phyloP scores from a whole-genome alignment of 2,797 vertebrate species.

The Ispidina picta region DNA sequence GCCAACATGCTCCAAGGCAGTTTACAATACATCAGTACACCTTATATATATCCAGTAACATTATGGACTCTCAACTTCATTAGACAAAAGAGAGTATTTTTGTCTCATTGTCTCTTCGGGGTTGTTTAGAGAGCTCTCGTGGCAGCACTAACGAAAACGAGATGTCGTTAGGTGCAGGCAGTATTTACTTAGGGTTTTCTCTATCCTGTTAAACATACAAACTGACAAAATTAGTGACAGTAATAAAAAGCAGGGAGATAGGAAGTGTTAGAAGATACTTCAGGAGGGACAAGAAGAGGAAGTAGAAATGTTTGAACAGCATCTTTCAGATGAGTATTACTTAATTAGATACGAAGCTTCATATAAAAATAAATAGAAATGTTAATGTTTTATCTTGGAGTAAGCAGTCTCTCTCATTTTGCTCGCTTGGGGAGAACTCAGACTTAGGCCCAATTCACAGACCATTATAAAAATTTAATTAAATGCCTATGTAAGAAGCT shows the following conservation, averaged over 20 bases:
- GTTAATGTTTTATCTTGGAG: background rate
- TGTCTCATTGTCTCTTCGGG: background rate
- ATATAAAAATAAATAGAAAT: background rate
- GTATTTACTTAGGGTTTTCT: background rate
- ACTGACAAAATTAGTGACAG: background rate
- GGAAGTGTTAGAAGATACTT: background rate
- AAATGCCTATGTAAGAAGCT: background rate
- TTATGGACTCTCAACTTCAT: background rate
- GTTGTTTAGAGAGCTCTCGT: background rate
- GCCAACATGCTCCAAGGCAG: background rate
- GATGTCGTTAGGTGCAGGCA: background rate
- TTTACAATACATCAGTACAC: background rate
- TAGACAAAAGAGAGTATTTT: background rate
- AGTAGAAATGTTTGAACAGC: background rate
- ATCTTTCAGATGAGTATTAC: background rate
- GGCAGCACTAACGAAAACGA: background rate
- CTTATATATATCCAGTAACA: background rate
- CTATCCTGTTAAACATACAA: background rate
- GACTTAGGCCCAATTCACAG: background rate
- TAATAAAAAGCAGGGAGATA: background rate
- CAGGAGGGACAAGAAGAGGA: background rate
- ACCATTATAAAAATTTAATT: background rate
- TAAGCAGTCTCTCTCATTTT: background rate
- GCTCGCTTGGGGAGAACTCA: background rate
- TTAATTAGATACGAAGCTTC: background rate